Percentiles rank a stretch among this genome's conserved stretches.
These are phyloP conservation scores for Antheraea yamamai DNA, from an alignment of 2,888 invertebrate species.

Conservation along the genomic window DNA sequence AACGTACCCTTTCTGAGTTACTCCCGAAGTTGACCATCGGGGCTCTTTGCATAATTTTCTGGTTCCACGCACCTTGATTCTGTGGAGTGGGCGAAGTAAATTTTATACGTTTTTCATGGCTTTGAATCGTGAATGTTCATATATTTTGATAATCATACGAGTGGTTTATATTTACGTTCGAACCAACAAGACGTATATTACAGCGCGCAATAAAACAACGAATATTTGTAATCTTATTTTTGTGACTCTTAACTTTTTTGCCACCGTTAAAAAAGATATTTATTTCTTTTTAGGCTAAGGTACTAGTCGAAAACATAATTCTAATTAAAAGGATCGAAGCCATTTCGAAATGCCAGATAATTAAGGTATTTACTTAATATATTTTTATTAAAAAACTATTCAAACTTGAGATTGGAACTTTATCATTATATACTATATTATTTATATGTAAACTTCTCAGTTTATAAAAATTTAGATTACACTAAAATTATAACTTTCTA, in stretches of 20 bases:
- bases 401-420: no score
- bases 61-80: conserved; percentile 67
- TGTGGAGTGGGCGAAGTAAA: conserved; percentile 27
- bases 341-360: no score
- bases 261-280: background rate
- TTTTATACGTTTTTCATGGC: conserved; percentile 22
- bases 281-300: no score
- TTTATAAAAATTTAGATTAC: no score
- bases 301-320: no score
- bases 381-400: no score
- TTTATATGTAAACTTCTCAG: no score
- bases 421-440: no score
- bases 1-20: conserved; percentile 35
- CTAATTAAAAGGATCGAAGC: no score
- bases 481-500: no score
- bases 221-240: background rate
- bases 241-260: background rate
- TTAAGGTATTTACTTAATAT: no score
- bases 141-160: conserved; percentile 14
- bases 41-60: conserved; percentile 73
- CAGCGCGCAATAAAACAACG: background rate
- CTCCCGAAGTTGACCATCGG: conserved; percentile 56
- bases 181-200: background rate
- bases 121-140: conserved; percentile 21
- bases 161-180: conserved; percentile 3